Evolutionary conservation across 1,140 invertebrate species (phyloP), one percentile per base, ranked within the genome.

Genomic region (Saxidomus purpurata): DNA sequence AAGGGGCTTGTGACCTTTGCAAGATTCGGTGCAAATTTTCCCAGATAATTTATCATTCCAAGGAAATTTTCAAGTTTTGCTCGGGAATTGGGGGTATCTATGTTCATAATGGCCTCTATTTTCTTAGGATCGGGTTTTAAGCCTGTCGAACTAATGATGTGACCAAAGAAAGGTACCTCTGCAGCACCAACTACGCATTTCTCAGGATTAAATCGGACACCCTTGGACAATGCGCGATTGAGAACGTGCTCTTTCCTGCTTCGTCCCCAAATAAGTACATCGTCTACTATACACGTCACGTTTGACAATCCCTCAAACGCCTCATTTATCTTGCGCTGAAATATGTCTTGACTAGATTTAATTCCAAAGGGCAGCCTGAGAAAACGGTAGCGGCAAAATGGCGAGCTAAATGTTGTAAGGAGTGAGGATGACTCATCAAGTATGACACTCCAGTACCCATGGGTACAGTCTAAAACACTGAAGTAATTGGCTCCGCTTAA

Each of bases 381-480:
- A 82, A 92, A 93, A 49, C 89, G 88, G 83, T 89, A 93, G 40
- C 92, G 63, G 6, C 92, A 92, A 92, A 90, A 93, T 22, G 87
- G 91, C 22, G 92, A 92, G 25, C 59, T 81, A 76, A 94, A 93
- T 52, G 92, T 93, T 67, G 89, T 91, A 17, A 94, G 85, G 15
- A 80, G 69, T 43, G 49, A 92, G 9, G 89, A 87, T 40, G 92
- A 71, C 6, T 92, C 91, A 31, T 90, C 86, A 11, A 95, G 85
- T 13, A 90, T 89, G 17, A 94, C 67, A 40, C 93, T 93, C 86
- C 91, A 95, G 87, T 94, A 95, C 15, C 94, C 94, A 28, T 77
- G 49, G 52, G 81, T 87, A 15, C 55, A 79, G 52, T 92, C 89
- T 22, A 88, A 13, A 2, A 61, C 61, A 71, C 22, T 69, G 36